Evolutionary conservation across 1,140 invertebrate genomes (phyloP).

Genomic region (Acromyrmex echinatior): DNA sequence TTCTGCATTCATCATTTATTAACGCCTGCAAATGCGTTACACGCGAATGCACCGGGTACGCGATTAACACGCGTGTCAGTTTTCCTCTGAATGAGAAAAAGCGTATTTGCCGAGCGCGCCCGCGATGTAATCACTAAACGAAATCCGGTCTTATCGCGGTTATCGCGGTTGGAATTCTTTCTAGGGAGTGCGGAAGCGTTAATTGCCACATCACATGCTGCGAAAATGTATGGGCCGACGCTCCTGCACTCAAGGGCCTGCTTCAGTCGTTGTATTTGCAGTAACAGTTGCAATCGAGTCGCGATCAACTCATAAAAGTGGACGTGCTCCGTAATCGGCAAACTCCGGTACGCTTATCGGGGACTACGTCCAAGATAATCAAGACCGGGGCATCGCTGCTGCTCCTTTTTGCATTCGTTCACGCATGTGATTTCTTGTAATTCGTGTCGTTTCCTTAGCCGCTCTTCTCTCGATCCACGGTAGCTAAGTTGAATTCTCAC

Average conservation of each 20-base stretch:
- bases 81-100: background rate
- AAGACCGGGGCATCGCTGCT: background rate
- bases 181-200: slow-evolving; percentile 41
- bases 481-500: slow-evolving; percentile 3
- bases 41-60: slow-evolving; percentile 3
- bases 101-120: background rate
- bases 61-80: slow-evolving; percentile 22
- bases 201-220: slow-evolving; percentile 32
- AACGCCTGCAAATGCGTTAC: slow-evolving; percentile 29
- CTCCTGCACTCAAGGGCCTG: background rate
- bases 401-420: background rate
- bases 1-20: slow-evolving; percentile 45
- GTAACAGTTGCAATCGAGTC: slow-evolving; percentile 7
- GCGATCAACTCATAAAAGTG: slow-evolving; percentile 19
- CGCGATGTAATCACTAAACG: slow-evolving; percentile 3
- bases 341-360: background rate
- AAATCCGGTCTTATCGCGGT: slow-evolving; percentile 30
- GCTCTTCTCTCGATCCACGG: background rate
- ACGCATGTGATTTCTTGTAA: slow-evolving; percentile 34
- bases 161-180: slow-evolving; percentile 44
- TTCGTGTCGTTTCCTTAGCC: slow-evolving; percentile 8
- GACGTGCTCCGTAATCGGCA: slow-evolving; percentile 11
- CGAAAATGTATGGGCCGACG: slow-evolving; percentile 28
- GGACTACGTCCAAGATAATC: background rate
- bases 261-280: background rate